phyloP scores from a whole-genome alignment of 2,113 vertebrate species.

The Oxygymnocypris stewartii region DNA sequence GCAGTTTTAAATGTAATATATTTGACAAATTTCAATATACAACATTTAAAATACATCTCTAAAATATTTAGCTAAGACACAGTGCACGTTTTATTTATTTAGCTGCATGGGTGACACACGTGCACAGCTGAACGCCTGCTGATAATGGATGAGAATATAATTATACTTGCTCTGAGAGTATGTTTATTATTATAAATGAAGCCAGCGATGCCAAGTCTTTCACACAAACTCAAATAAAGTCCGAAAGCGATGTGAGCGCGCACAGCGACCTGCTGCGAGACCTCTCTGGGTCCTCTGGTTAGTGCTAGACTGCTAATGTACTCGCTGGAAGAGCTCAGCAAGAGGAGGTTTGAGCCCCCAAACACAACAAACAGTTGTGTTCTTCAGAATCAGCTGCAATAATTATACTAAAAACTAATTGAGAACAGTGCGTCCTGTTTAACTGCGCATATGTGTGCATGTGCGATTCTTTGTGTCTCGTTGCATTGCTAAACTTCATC shows the following conservation, averaged over 20 bases:
- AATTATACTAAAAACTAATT: not conserved
- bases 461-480: not conserved
- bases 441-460: not conserved
- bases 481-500: not conserved
- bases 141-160: not conserved
- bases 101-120: too few relatives aligned
- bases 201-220: not conserved
- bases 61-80: too few relatives aligned
- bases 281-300: conserved; percentile 38
- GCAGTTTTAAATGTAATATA: too few relatives aligned
- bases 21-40: too few relatives aligned
- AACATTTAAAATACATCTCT: too few relatives aligned
- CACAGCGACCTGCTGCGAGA: conserved; percentile 20
- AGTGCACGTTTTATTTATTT: too few relatives aligned
- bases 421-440: not conserved
- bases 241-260: not conserved
- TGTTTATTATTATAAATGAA: not conserved
- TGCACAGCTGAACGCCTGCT: not conserved
- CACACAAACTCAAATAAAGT: not conserved
- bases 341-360: not conserved
- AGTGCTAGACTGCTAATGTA: conserved; percentile 43
- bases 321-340: conserved; percentile 20
- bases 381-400: not conserved
- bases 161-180: not conserved
- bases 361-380: not conserved